phyloP scores from a whole-genome alignment of 2,113 vertebrate species.

The Coptodon bakossiorum region DNA sequence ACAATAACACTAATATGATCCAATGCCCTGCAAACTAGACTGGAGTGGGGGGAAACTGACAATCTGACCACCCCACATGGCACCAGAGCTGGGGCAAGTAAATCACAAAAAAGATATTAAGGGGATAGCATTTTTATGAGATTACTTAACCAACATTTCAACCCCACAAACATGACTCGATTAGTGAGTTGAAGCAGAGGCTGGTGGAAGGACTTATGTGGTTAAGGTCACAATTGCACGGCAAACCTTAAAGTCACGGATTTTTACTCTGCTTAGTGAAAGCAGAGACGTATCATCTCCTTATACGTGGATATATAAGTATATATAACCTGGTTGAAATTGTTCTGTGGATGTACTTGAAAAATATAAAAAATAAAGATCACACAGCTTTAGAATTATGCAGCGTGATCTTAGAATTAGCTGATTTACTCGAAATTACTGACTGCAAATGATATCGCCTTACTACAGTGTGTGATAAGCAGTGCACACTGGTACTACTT shows the following conservation, averaged over 20 bases:
- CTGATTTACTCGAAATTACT: background rate
- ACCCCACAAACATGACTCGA: background rate
- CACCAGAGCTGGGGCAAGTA: background rate
- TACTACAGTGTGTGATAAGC: background rate
- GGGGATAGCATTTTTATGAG: background rate
- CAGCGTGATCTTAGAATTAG: background rate
- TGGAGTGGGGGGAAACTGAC: background rate
- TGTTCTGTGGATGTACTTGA: background rate
- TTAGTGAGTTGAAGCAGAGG: background rate
- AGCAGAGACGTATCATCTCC: background rate
- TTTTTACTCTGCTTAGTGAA: background rate
- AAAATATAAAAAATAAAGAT: background rate
- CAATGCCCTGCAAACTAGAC: slow-evolving; percentile 41
- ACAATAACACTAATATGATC: slow-evolving; percentile 66
- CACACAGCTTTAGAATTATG: background rate
- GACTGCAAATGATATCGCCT: background rate
- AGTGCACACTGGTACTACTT: background rate
- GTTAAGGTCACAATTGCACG: background rate
- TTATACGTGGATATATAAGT: background rate
- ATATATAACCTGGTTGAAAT: background rate
- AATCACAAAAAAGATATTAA: background rate
- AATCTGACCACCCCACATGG: slow-evolving; percentile 16
- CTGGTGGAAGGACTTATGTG: background rate
- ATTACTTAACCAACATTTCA: background rate
- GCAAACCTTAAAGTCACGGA: background rate